Evolutionary conservation across 2,888 invertebrate genomes (phyloP).

Genomic region (Adineta ricciae): DNA sequence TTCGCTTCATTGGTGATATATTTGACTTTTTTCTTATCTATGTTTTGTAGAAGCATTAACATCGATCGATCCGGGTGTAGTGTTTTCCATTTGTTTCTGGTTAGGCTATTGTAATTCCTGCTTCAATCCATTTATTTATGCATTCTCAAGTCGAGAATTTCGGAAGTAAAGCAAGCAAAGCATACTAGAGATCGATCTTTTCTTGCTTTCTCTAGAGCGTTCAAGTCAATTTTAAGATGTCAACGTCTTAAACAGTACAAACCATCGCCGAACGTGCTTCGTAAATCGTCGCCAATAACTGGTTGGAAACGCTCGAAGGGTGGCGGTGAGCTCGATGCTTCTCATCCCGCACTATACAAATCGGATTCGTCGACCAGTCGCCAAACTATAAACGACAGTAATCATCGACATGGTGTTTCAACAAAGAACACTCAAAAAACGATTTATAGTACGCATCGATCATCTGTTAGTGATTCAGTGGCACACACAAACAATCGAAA

Average conservation of each 20-base stretch:
- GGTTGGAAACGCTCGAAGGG: neutral
- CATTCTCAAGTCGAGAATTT: constrained; percentile 54
- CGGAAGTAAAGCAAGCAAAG: constrained; percentile 35
- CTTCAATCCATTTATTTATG: constrained; percentile 62
- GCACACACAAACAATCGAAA: neutral
- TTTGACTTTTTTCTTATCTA: neutral
- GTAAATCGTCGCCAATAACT: neutral
- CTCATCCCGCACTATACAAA: neutral
- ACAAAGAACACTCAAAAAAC: neutral
- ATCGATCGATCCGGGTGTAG: neutral
- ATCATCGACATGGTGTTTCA: neutral
- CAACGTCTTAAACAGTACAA: neutral
- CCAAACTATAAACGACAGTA: neutral
- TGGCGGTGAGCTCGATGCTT: neutral
- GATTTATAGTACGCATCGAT: neutral
- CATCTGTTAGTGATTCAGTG: neutral
- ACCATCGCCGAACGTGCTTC: neutral
- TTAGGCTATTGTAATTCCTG: constrained; percentile 62
- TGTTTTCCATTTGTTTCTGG: constrained; percentile 61
- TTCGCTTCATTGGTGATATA: neutral
- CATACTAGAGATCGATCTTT: neutral
- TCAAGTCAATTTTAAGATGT: constrained; percentile 24
- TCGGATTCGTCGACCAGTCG: neutral
- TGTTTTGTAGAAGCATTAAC: neutral
- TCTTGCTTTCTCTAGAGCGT: constrained; percentile 17